A percentile compares a stretch with the other conserved stretches of the same genome.
phyloP scores from a whole-genome alignment of 2,888 invertebrate species.

The Tetanocera ferruginea region DNA sequence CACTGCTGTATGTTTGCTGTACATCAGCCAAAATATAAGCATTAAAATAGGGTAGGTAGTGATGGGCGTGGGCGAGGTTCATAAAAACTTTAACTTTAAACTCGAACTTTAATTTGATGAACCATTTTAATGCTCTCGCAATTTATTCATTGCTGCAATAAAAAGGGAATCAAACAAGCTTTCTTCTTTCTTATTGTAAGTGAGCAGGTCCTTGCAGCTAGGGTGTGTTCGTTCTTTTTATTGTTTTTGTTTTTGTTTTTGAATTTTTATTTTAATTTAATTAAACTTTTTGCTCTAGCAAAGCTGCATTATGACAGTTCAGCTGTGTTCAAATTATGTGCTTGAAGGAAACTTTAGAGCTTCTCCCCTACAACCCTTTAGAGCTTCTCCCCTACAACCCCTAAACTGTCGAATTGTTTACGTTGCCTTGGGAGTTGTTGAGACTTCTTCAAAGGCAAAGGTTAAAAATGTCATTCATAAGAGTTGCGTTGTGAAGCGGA shows the following conservation, averaged over 20 bases:
- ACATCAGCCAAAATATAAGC: not conserved
- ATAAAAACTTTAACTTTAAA: constrained; percentile 4
- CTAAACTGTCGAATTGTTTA: too few species aligned
- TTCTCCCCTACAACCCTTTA: too few species aligned
- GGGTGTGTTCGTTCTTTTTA: not conserved
- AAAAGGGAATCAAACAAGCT: not conserved
- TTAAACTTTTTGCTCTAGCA: not conserved
- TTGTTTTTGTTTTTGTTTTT: not conserved
- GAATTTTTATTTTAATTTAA: not conserved
- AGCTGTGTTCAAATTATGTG: too few species aligned
- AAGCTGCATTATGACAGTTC: constrained; percentile 1
- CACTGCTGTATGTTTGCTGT: not conserved
- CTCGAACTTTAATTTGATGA: constrained; percentile 7
- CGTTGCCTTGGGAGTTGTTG: too few species aligned
- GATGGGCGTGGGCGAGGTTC: too few species aligned
- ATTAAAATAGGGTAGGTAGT: too few species aligned
- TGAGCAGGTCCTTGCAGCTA: not conserved
- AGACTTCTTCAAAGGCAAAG: too few species aligned
- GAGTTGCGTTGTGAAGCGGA: too few species aligned
- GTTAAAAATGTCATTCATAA: too few species aligned
- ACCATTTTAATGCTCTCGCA: not conserved
- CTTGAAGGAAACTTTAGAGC: too few species aligned
- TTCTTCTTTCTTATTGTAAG: too few species aligned
- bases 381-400: too few species aligned
- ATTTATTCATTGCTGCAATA: constrained; percentile 1